phyloP scores from a whole-genome alignment of 1,140 invertebrate species.

The Drosophila funebris region DNA sequence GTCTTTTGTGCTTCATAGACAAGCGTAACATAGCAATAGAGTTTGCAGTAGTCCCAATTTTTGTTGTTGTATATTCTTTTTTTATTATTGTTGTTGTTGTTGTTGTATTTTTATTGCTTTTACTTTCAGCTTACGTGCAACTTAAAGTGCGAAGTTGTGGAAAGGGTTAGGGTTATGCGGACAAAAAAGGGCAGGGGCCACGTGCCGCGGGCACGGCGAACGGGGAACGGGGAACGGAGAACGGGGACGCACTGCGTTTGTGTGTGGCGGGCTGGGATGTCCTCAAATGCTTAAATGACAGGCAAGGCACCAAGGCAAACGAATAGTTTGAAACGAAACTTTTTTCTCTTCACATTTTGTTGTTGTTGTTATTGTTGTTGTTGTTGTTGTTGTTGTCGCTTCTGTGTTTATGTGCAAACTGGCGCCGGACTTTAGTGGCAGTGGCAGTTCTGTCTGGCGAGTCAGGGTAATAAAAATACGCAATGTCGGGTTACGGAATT shows the following conservation, averaged over 20 bases:
- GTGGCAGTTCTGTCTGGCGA: slow-evolving; percentile 70
- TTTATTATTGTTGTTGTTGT: neutral
- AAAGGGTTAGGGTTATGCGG: slow-evolving; percentile 45
- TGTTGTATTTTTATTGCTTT: slow-evolving; percentile 45
- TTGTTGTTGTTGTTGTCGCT: slow-evolving; percentile 40
- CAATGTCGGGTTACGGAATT: slow-evolving; percentile 25
- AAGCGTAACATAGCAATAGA: too few relatives aligned
- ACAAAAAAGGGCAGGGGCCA: slow-evolving; percentile 13
- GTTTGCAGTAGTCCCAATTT: slow-evolving; percentile 42
- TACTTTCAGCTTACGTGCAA: slow-evolving; percentile 51
- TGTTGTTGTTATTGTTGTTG: slow-evolving; percentile 37
- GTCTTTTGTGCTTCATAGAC: slow-evolving; percentile 18
- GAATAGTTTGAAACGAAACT: slow-evolving; percentile 34
- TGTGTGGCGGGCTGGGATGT: slow-evolving; percentile 9
- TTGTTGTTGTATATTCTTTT: slow-evolving; percentile 6
- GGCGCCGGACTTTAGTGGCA: slow-evolving; percentile 70
- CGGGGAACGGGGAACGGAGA: neutral
- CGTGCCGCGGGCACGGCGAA: neutral
- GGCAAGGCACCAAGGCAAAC: slow-evolving; percentile 19
- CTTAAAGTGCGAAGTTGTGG: slow-evolving; percentile 54
- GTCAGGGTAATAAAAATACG: slow-evolving; percentile 66
- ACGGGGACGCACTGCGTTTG: neutral
- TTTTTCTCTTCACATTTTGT: neutral
- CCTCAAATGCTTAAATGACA: slow-evolving; percentile 44
- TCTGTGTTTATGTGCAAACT: slow-evolving; percentile 67